Evolutionary conservation across 2,113 vertebrate species (phyloP).

Genomic region (Semicossyphus pulcher): DNA sequence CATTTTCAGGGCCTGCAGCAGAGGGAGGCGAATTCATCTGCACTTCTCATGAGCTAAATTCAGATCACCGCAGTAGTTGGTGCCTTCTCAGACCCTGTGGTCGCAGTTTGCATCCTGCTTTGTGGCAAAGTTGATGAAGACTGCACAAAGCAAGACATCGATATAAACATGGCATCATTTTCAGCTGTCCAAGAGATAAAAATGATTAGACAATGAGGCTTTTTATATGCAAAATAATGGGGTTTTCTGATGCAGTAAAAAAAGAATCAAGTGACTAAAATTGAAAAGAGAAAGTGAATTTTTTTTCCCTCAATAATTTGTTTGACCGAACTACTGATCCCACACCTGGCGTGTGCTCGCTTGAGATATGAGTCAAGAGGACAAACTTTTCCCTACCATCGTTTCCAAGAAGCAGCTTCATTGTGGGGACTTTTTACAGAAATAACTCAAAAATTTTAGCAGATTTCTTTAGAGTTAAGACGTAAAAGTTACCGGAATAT

Average conservation of each 20-base stretch:
- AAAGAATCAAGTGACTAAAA: slow-evolving; percentile 25
- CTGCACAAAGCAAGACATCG: background rate
- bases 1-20: slow-evolving; percentile 57
- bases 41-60: slow-evolving; percentile 71
- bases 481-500: background rate
- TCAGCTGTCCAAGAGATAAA: background rate
- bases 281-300: slow-evolving; percentile 51
- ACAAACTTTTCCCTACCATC: slow-evolving; percentile 11
- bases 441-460: too few relatives aligned
- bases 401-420: slow-evolving; percentile 39
- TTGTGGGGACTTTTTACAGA: slow-evolving; percentile 11
- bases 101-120: background rate
- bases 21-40: slow-evolving; percentile 57
- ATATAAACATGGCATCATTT: background rate
- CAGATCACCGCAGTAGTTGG: slow-evolving; percentile 41
- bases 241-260: slow-evolving; percentile 22
- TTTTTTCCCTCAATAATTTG: slow-evolving; percentile 12
- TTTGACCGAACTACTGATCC: background rate
- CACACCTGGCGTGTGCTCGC: slow-evolving; percentile 39
- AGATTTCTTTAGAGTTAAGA: too few relatives aligned
- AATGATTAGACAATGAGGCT: background rate
- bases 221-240: background rate
- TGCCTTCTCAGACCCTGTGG: slow-evolving; percentile 12
- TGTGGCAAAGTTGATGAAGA: slow-evolving; percentile 20
- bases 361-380: slow-evolving; percentile 44